Percentiles rank a stretch among this genome's conserved stretches.
phyloP scores from a whole-genome alignment of 1,140 invertebrate genomes.

The Radopholus similis region DNA sequence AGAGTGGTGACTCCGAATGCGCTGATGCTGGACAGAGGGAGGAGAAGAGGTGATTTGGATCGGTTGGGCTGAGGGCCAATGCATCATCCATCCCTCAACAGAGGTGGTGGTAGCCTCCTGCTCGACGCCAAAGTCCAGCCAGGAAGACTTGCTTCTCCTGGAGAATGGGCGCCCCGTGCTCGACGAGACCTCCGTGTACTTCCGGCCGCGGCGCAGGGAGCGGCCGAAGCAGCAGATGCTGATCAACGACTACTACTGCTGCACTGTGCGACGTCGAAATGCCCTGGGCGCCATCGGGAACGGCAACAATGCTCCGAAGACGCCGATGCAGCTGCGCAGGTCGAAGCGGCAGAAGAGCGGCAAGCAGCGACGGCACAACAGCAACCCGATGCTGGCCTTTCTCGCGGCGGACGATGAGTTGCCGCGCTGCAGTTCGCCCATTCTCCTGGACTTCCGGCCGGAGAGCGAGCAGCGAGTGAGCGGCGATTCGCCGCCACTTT shows the following conservation, averaged over 20 bases:
- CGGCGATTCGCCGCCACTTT: background rate
- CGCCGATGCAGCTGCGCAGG: background rate
- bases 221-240: background rate
- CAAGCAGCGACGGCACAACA: too few species aligned
- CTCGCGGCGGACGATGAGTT: too few species aligned
- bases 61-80: too few species aligned
- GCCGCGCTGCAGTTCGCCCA: background rate
- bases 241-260: background rate
- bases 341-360: background rate
- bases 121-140: background rate
- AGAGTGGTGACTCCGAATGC: background rate
- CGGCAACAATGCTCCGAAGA: background rate
- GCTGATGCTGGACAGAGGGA: background rate
- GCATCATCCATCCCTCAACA: too few species aligned
- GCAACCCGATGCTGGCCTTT: too few species aligned
- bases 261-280: background rate
- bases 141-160: background rate
- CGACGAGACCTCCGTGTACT: background rate
- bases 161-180: background rate
- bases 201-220: background rate
- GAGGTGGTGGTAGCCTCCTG: background rate
- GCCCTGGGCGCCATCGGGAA: background rate
- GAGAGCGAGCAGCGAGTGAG: background rate
- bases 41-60: slow-evolving; percentile 9
- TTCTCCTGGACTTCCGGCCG: background rate